These are phyloP conservation scores for Hypothenemus hampei DNA, from an alignment of 1,140 invertebrate species.

Conservation along the genomic window DNA sequence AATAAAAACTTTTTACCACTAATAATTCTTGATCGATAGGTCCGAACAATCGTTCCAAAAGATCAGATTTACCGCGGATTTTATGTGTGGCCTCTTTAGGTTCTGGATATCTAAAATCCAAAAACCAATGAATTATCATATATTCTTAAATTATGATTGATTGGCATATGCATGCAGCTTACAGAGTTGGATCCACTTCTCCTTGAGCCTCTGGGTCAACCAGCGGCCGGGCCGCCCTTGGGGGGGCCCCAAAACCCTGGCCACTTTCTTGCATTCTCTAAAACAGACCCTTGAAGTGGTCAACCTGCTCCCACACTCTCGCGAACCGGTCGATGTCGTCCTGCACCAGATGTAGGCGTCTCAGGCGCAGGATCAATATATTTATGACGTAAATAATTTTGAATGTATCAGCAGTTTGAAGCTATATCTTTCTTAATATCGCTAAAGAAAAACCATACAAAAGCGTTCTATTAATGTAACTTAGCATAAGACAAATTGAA, in stretches of 20 bases:
- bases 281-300: no score
- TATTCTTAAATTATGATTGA: neutral
- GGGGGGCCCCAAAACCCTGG: neutral
- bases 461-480: no score
- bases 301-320: no score
- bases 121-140: neutral
- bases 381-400: no score
- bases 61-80: conserved; percentile 76
- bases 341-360: no score
- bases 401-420: no score
- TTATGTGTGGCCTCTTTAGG: conserved; percentile 85
- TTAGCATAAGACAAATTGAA: no score
- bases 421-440: no score
- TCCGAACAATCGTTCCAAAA: conserved; percentile 79
- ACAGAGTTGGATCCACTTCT: conserved; percentile 67
- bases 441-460: no score
- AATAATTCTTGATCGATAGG: conserved; percentile 83
- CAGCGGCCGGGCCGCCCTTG: conserved; percentile 50
- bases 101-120: conserved; percentile 58
- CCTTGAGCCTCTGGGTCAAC: conserved; percentile 70
- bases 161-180: conserved; percentile 33
- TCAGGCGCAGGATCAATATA: no score
- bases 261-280: conserved; percentile 1
- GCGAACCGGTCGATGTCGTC: no score
- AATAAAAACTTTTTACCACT: conserved; percentile 95